Conservation (phyloP, 2,888 invertebrate genomes). For the Nephrotoma flavescens region DNA sequence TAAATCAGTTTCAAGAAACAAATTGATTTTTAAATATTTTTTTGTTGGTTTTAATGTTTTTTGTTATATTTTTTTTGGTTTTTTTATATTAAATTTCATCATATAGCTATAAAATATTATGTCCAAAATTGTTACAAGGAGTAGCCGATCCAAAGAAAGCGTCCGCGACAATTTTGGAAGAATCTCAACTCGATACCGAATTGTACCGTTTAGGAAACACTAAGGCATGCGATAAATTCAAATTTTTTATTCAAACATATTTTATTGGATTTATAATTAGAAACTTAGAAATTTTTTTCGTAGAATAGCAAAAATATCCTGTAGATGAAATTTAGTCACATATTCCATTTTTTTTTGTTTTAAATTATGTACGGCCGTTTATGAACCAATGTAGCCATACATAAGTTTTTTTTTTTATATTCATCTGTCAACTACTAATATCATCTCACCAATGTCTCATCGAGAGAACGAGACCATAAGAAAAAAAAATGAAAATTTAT, state of each 20-base stretch:
- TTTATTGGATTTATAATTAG: background rate
- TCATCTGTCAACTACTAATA: background rate
- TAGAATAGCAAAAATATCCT: background rate
- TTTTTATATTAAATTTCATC: background rate
- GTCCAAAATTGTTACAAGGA: background rate
- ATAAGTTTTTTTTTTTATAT: background rate
- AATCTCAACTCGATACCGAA: background rate
- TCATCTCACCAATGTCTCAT: background rate
- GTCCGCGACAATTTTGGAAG: background rate
- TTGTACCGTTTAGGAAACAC: background rate
- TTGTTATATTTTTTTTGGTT: background rate
- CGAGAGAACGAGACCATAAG: background rate
- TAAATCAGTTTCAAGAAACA: background rate
- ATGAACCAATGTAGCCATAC: background rate
- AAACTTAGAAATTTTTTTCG: background rate
- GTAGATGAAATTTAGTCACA: background rate
- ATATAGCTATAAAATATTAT: constrained; percentile 1
- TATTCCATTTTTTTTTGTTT: background rate
- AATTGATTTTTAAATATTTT: background rate
- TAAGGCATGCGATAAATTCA: background rate
- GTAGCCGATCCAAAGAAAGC: background rate
- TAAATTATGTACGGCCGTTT: background rate
- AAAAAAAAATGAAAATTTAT: background rate
- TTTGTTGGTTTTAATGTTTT: background rate
- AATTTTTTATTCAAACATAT: background rate